Evolutionary conservation across 2,797 vertebrate species (phyloP).

Genomic region (Chaetodon trifasciatus): DNA sequence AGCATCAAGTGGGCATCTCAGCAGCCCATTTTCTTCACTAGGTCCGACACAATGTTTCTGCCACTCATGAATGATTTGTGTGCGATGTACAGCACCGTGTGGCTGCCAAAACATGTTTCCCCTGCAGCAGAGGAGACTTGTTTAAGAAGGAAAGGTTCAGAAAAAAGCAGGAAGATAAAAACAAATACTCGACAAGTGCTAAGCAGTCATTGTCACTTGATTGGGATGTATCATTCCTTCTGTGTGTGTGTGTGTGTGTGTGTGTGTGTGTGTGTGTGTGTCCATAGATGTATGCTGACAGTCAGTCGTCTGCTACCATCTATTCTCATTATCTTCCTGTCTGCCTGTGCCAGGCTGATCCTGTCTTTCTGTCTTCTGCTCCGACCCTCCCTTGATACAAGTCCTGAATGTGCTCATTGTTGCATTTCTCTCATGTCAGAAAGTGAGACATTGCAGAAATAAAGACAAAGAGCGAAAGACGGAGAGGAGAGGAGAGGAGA

Average conservation of each 20-base stretch:
- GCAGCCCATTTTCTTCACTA: slow-evolving; percentile 36
- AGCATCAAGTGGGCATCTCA: slow-evolving; percentile 53
- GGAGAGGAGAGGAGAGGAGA: slow-evolving; percentile 1
- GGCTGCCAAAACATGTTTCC: slow-evolving; percentile 47
- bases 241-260: not conserved
- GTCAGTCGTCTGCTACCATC: slow-evolving; percentile 58
- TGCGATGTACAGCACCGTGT: slow-evolving; percentile 17
- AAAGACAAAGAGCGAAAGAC: slow-evolving; percentile 18
- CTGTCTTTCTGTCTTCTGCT: slow-evolving; percentile 59
- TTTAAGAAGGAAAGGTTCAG: slow-evolving; percentile 13
- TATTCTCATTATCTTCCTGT: slow-evolving; percentile 77
- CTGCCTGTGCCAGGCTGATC: slow-evolving; percentile 53
- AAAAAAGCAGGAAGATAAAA: slow-evolving; percentile 39
- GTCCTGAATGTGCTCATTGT: slow-evolving; percentile 66
- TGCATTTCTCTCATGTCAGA: slow-evolving; percentile 69
- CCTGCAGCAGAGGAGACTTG: slow-evolving; percentile 19
- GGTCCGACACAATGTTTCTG: slow-evolving; percentile 44
- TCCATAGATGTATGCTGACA: slow-evolving; percentile 59
- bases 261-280: not conserved
- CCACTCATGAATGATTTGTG: slow-evolving; percentile 55
- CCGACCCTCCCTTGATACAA: slow-evolving; percentile 53
- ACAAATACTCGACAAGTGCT: slow-evolving; percentile 33
- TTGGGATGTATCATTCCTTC: slow-evolving; percentile 43
- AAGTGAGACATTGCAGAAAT: slow-evolving; percentile 56
- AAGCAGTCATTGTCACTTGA: slow-evolving; percentile 55